Percentiles rank a stretch among this genome's conserved stretches.
These are phyloP conservation scores for Leistus spinibarbis DNA, from an alignment of 2,888 invertebrate species.

Conservation along the genomic window DNA sequence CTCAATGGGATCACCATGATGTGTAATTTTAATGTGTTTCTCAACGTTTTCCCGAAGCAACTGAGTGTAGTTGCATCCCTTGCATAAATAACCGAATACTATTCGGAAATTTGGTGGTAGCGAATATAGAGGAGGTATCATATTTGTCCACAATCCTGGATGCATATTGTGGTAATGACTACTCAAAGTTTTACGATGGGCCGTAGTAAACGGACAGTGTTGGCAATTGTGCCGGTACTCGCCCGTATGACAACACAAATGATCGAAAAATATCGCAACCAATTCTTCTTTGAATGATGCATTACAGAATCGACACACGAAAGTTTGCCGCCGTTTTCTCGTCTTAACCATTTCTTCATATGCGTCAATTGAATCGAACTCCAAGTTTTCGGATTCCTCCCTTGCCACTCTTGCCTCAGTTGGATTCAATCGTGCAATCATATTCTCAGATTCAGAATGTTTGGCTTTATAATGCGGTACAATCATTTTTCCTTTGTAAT, in stretches of 20 bases:
- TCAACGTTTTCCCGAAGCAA: conserved; percentile 65
- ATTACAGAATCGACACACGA: conserved; percentile 54
- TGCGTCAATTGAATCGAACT: conserved; percentile 44
- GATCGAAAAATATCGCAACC: conserved; percentile 68
- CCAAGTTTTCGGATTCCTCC: conserved; percentile 56
- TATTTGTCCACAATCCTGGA: conserved; percentile 44
- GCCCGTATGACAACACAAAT: conserved; percentile 77
- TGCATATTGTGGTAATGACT: conserved; percentile 47
- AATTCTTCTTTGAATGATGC: conserved; percentile 42
- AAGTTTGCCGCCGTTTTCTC: conserved; percentile 42
- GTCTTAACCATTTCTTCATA: conserved; percentile 42
- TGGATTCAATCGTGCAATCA: conserved; percentile 66
- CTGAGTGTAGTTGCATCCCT: conserved; percentile 76
- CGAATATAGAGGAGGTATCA: conserved; percentile 41
- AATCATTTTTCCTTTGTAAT: conserved; percentile 64
- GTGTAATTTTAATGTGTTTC: conserved; percentile 66
- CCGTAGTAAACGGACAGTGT: conserved; percentile 58
- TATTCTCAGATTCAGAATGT: conserved; percentile 70
- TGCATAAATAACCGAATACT: conserved; percentile 68
- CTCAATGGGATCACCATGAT: conserved; percentile 59
- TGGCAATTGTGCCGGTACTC: conserved; percentile 74
- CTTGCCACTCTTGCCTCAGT: conserved; percentile 62
- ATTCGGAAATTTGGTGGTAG: conserved; percentile 44
- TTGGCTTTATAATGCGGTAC: conserved; percentile 69
- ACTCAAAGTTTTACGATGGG: conserved; percentile 48